Base-by-base conservation (phyloP, 2,797 vertebrate genomes). In the Novumbra hubbsi region DNA sequence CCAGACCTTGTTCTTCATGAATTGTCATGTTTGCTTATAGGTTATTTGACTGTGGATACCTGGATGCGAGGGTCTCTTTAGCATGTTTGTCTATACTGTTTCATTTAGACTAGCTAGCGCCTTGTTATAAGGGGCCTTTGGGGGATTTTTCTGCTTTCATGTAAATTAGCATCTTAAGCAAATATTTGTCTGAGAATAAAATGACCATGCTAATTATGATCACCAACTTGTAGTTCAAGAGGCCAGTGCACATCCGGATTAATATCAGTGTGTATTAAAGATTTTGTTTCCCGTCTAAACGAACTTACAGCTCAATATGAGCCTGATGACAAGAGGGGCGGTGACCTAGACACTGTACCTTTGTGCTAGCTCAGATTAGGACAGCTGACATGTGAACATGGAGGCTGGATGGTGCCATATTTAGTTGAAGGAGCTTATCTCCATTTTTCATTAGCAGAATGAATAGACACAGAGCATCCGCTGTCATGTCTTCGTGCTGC, bases 381-480 rank as follows among this genome's bases (percentile, higher is more conserved):
- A 78, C 74, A 74, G 66, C 76, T 83, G 73, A 76, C 80, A 76
- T 49, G 41, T 68, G 65, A 72, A 78, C 77, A 48, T 1, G 17
- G 64, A 41, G 75, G 72, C 77, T 73, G 71, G 73, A 81, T 79
- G 74, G 67, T 78, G 78, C 80, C 21, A 74, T 70, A 70, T 76
- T 62, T 72, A 69, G 81, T 73, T 73, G 52, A 67, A 76, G 68
- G 71, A 78, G 85, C 81, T 90, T 84, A 88, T 87, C 78, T 86
- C 70, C 7, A 2, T 76, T 85, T 88, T 86, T 85, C 74, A 87
- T 86, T 86, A 81, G 80, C 78, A 45, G 52, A 74, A 67, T 77
- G 85, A 84, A 80, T 82, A 83, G 83, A 83, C 81, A 72, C 79
- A 72, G 73, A 84, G 83, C 85, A 79, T 74, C 72, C 73, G 73